Evolutionary conservation across 2,888 invertebrate genomes (phyloP).

Genomic region (Caenorhabditis sinica): DNA sequence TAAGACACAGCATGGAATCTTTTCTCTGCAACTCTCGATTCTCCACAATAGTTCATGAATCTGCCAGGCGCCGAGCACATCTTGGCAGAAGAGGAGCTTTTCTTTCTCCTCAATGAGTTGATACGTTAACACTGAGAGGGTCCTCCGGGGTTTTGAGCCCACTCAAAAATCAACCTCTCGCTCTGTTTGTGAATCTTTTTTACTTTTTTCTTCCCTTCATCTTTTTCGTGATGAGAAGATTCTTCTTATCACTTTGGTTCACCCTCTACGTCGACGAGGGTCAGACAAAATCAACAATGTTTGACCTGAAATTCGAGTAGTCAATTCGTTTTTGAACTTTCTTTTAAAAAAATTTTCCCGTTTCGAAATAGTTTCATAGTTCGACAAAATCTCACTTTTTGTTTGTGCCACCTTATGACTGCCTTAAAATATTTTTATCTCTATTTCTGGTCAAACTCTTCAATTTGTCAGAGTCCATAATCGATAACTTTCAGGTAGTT

Average conservation of each 20-base stretch:
- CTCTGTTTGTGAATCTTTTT: constrained; percentile 2
- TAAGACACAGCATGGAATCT: constrained; percentile 55
- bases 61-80: constrained; percentile 37
- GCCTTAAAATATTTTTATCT: too few species aligned
- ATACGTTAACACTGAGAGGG: constrained; percentile 63
- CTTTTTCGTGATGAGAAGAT: constrained; percentile 1
- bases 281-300: constrained; percentile 30
- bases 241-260: constrained; percentile 17
- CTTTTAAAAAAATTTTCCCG: neutral
- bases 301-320: constrained; percentile 45
- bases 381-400: neutral
- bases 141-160: constrained; percentile 22
- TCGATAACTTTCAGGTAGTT: constrained; percentile 36
- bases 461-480: too few species aligned
- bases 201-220: constrained; percentile 13
- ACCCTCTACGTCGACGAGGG: constrained; percentile 8
- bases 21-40: constrained; percentile 26
- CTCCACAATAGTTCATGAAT: neutral
- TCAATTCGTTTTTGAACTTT: constrained; percentile 21
- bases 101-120: constrained; percentile 43
- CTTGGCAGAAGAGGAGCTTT: constrained; percentile 24
- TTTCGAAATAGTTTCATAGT: neutral
- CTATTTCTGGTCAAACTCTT: too few species aligned
- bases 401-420: neutral
- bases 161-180: constrained; percentile 41